Base-by-base conservation (phyloP, 2,113 vertebrate genomes). In the Cranoglanis bouderius region DNA sequence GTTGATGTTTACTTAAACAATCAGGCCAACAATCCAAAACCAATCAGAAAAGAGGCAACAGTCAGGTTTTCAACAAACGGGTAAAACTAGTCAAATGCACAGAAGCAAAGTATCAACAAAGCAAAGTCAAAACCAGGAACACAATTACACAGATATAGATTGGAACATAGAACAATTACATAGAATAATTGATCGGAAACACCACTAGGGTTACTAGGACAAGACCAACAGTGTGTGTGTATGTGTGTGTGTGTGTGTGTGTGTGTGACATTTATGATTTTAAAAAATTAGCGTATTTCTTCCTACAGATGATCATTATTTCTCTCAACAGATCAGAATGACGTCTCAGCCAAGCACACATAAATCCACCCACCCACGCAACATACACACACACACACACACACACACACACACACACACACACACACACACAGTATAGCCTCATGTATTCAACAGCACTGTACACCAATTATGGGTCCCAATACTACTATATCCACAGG, bases 281-380 rank as follows among this genome's bases (percentile, higher is more conserved):
- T n/a, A n/a, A 80, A 80, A 53, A 53, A 53, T 32, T 29, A 49
- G 29, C 0, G 35, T 70, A 40, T 87, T 21, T 78, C 84, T 12
- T 74, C 49, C 83, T 43, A 49, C 12, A 14, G 46, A 40, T 78
- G 67, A 85, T 90, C 88, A 87, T 88, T 88, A 88, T 86, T 88
- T 67, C 19, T 86, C 18, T 88, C 84, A 83, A 74, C 35, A 74
- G 83, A 32, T 74, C 53, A 86, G 77, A 77, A 55, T 57, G 26
- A 82, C 84, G 40, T 77, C 55, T 55, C 46, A 85, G 49, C 40
- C 84, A 43, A n/a, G n/a, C 59, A 74, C 40, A 89, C 9, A 77
- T 49, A 87, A 24, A 49, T 65, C 72, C 8, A 74, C 83, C 3
- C 35, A 9, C 2, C 1, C 19, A 40, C 40, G 26, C 8, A 24